Percentiles rank a stretch among this genome's conserved stretches.
Evolutionary conservation across 2,888 invertebrate species (phyloP).

Genomic region (Nomada fucata): DNA sequence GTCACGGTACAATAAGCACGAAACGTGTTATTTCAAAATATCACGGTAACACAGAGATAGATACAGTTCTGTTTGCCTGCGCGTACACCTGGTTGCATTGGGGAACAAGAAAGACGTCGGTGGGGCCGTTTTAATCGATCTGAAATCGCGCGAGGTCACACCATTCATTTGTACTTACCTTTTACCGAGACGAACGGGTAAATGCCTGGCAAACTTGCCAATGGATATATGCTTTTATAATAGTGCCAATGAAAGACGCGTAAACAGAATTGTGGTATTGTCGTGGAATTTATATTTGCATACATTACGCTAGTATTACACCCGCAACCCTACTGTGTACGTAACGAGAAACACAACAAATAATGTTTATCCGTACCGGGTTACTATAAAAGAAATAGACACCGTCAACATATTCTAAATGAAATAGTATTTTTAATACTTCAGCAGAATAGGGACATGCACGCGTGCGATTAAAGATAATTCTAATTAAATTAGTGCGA

Average conservation of each 20-base stretch:
- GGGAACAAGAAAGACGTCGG: not conserved
- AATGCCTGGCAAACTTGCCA: constrained; percentile 16
- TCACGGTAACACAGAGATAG: constrained; percentile 20
- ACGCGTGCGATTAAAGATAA: not conserved
- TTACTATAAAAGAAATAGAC: no score
- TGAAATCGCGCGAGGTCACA: constrained; percentile 56
- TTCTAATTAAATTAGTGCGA: not conserved
- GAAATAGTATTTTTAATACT: not conserved
- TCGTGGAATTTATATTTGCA: not conserved
- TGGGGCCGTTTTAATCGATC: constrained; percentile 47
- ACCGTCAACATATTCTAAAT: no score
- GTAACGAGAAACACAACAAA: not conserved
- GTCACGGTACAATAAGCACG: constrained; percentile 68
- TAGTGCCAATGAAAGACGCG: not conserved
- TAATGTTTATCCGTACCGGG: no score
- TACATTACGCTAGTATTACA: not conserved
- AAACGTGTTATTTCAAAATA: constrained; percentile 62
- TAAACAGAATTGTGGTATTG: constrained; percentile 3
- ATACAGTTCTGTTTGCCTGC: constrained; percentile 11
- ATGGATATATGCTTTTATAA: constrained; percentile 14
- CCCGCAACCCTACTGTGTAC: not conserved
- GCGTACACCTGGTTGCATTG: not conserved
- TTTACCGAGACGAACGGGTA: constrained; percentile 13
- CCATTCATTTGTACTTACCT: constrained; percentile 19
- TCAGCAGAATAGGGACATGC: not conserved